phyloP scores from a whole-genome alignment of 2,113 vertebrate species.

The Rostratula benghalensis region DNA sequence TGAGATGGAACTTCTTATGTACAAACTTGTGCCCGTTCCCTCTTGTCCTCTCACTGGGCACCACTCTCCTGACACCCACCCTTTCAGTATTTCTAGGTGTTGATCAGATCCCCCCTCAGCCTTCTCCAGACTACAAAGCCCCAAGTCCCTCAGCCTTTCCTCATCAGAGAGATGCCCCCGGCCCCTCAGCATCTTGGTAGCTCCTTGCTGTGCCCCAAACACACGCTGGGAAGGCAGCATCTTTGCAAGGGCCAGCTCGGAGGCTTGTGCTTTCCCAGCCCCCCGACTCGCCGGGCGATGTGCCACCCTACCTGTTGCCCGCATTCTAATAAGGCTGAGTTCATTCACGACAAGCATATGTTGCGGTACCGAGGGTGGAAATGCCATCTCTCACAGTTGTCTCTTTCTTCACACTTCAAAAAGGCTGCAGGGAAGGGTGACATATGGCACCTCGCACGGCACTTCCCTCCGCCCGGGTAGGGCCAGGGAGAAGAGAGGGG shows the following conservation, averaged over 20 bases:
- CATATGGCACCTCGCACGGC: neutral
- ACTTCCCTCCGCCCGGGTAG: neutral
- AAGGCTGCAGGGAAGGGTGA: slow-evolving; percentile 16
- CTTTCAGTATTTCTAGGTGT: too few relatives aligned
- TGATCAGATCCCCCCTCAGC: too few relatives aligned
- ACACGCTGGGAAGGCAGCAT: neutral
- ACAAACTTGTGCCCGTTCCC: too few relatives aligned
- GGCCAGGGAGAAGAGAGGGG: neutral
- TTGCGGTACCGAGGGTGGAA: neutral
- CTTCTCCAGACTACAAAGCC: too few relatives aligned
- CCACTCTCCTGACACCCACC: too few relatives aligned
- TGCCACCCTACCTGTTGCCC: neutral
- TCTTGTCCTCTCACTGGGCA: too few relatives aligned
- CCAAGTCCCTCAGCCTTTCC: too few relatives aligned
- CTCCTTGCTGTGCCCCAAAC: too few relatives aligned
- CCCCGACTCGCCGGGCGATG: neutral
- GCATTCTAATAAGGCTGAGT: neutral
- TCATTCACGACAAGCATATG: neutral
- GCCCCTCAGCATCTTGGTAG: too few relatives aligned
- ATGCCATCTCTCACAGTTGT: neutral
- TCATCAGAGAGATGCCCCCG: too few relatives aligned
- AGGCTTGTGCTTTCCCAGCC: neutral
- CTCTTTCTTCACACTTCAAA: neutral
- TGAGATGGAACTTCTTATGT: too few relatives aligned
- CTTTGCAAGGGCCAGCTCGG: neutral